Base-by-base conservation (phyloP, 2,888 invertebrate species). In the Zhengitettix transpicula region DNA sequence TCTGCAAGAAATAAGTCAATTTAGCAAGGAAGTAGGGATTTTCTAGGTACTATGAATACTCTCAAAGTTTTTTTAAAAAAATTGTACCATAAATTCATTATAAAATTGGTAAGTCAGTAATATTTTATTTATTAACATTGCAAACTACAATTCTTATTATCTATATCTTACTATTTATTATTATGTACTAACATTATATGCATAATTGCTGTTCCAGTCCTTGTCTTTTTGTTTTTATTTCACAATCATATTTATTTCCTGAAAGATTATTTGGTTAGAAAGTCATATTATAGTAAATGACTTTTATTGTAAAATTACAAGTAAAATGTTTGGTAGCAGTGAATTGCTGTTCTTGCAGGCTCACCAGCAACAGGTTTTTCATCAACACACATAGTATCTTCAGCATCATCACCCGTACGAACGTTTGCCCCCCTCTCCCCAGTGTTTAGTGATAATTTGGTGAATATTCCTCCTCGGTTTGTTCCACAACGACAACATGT, bases 391-490 rank as follows among this genome's bases (percentile, higher is more conserved):
- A 57, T 57, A 15, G 52, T 57, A 42, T 60, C 60, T 15, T 60
- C 60, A 57, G 42, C 40, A 28, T 60, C 56, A 40, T 60, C 58
- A 42, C 60, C 57, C 51, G 52, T 57, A 42, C 53, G 52, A 16
- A 55, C 59, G 47, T 59, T 47, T 53, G n/a, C 61, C 52, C 56
- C 58, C 16, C n/a, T 55, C 15, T 55, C 60, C 42, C 58, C 60
- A 17, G 8, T 57, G 14, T 51, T 58, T 40, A 55, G 16, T 54
- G 53, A 60, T 42, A 60, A 52, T 40, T 52, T 61, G 44, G 55
- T 53, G 44, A 61, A 61, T 40, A 57, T 63, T 53, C 63, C 63
- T 40, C 17, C 53, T 28, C 61, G 61, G 8, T 63, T 61, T 52
- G 12, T 58, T 28, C 58, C 60, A 15, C 61, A 56, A 12, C 60